Conservation (phyloP, 2,113 vertebrate genomes). For the Panthera tigris region DNA sequence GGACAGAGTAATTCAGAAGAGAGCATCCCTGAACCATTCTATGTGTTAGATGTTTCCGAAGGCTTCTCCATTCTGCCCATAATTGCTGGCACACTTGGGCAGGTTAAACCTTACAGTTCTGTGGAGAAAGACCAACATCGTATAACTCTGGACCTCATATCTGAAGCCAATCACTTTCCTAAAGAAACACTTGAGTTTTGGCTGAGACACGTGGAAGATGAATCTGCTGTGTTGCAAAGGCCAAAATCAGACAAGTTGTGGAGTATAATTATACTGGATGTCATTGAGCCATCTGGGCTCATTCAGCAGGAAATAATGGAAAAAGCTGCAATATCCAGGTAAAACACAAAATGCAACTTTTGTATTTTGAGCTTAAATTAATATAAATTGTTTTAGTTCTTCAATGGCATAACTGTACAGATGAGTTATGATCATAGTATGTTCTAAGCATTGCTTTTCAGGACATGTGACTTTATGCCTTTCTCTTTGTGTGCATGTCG, state of each 20-base stretch:
- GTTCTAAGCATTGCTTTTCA: neutral
- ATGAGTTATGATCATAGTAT: neutral
- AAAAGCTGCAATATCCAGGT: conserved; percentile 97
- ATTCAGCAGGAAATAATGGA: conserved; percentile 98
- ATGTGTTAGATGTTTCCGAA: conserved; percentile 95
- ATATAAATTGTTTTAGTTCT: neutral
- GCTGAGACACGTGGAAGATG: conserved; percentile 92
- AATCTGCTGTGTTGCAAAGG: conserved; percentile 90
- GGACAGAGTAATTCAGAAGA: neutral
- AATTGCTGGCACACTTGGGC: conserved; percentile 90
- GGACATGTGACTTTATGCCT: neutral
- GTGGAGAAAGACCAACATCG: conserved; percentile 95
- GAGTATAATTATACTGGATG: conserved; percentile 97
- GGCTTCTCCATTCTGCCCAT: conserved; percentile 96
- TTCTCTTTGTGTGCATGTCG: neutral
- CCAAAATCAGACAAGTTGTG: conserved; percentile 94
- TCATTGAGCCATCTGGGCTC: conserved; percentile 95
- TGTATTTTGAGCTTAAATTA: neutral
- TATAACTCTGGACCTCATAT: conserved; percentile 87
- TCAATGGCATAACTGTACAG: neutral
- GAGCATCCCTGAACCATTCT: conserved; percentile 84
- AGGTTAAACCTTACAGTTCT: conserved; percentile 94
- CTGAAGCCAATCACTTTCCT: conserved; percentile 88
- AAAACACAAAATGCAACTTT: neutral
- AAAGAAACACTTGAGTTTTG: conserved; percentile 93